Evolutionary conservation across 2,888 invertebrate genomes (phyloP).

Genomic region (Euproctis similis): DNA sequence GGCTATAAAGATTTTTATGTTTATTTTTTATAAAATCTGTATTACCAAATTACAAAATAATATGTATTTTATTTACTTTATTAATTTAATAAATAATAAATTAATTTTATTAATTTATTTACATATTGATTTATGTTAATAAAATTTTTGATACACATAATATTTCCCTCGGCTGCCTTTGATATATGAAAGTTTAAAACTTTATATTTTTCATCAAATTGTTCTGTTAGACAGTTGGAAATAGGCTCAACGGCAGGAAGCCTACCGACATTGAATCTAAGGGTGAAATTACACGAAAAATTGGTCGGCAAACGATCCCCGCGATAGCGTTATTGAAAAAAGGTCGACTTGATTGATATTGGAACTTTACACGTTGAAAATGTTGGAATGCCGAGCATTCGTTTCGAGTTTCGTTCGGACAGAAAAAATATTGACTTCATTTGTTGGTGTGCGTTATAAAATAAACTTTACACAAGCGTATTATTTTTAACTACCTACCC

Average conservation of each 20-base stretch:
- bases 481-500: conserved; percentile 50
- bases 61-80: too few species aligned
- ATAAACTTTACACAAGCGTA: conserved; percentile 62
- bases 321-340: conserved; percentile 70
- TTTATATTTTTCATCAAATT: conserved; percentile 33
- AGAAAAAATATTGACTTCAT: conserved; percentile 73
- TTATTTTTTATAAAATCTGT: too few species aligned
- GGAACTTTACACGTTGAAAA: conserved; percentile 70
- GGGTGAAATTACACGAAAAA: conserved; percentile 64
- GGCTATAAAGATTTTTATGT: too few species aligned
- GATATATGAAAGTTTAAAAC: too few species aligned
- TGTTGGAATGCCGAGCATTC: conserved; percentile 52
- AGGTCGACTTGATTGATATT: conserved; percentile 70
- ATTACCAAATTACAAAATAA: too few species aligned
- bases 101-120: too few species aligned
- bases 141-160: too few species aligned
- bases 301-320: conserved; percentile 49
- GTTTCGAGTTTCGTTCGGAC: conserved; percentile 64
- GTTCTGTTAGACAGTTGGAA: conserved; percentile 24
- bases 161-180: too few species aligned
- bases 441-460: conserved; percentile 70
- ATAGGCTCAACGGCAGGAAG: conserved; percentile 21
- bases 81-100: too few species aligned
- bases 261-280: conserved; percentile 44
- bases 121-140: too few species aligned